phyloP scores from a whole-genome alignment of 2,888 invertebrate genomes.

The Lydus trimaculatus region DNA sequence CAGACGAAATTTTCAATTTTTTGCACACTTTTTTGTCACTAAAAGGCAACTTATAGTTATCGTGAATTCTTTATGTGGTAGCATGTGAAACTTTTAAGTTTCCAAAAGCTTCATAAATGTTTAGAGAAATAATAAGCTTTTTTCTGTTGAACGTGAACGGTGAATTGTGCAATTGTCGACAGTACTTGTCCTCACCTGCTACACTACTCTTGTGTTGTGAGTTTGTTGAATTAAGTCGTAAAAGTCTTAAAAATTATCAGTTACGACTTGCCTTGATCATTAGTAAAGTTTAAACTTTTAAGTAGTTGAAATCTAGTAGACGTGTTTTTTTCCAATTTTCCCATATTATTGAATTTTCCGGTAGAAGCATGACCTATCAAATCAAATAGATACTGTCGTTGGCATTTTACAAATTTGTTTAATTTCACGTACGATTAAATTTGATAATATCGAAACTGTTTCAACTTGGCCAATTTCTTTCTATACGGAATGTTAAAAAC shows the following conservation, averaged over 20 bases:
- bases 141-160: too few relatives aligned
- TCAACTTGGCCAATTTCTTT: background rate
- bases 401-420: slow-evolving; percentile 3
- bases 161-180: too few relatives aligned
- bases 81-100: background rate
- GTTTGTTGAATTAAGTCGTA: too few relatives aligned
- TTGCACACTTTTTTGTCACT: background rate
- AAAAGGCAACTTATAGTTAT: background rate
- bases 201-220: too few relatives aligned
- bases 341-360: background rate
- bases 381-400: slow-evolving; percentile 1
- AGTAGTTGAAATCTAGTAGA: too few relatives aligned
- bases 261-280: too few relatives aligned
- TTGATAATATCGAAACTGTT: background rate
- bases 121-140: background rate
- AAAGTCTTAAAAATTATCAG: too few relatives aligned
- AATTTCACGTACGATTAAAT: slow-evolving; percentile 9
- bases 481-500: background rate
- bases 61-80: too few relatives aligned
- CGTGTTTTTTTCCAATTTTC: too few relatives aligned
- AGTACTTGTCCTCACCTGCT: too few relatives aligned
- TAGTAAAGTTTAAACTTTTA: too few relatives aligned
- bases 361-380: background rate
- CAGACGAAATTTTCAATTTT: background rate
- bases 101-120: background rate